These are phyloP conservation scores for Chlamydotis undulata DNA, from an alignment of 2,113 vertebrate species.

Conservation along the genomic window DNA sequence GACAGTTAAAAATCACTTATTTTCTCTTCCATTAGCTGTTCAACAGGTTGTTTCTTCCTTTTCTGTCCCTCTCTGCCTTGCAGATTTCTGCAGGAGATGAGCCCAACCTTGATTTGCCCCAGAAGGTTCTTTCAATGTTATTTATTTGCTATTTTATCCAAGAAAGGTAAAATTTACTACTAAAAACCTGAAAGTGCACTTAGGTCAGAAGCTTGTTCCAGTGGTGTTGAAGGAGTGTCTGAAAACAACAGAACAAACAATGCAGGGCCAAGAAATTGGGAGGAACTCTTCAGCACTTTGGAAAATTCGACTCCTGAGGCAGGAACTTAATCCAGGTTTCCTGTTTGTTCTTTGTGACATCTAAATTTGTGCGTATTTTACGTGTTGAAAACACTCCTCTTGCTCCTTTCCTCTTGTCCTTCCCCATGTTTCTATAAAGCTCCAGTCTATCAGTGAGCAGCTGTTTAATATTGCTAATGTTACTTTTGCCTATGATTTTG, in stretches of 20 bases:
- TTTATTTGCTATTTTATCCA: background rate
- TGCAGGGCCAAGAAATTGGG: background rate
- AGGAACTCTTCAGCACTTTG: background rate
- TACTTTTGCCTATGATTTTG: background rate
- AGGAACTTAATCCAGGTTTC: background rate
- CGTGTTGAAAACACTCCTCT: background rate
- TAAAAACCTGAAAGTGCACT: background rate
- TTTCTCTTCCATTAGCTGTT: background rate
- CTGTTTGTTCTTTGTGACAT: background rate
- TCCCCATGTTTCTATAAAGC: background rate
- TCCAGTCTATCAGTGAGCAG: background rate
- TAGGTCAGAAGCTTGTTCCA: background rate
- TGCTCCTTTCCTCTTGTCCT: background rate
- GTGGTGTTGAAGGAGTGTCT: background rate
- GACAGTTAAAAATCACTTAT: background rate
- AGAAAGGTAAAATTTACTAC: background rate
- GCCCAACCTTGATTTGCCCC: background rate
- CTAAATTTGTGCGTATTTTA: background rate
- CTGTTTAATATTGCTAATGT: background rate
- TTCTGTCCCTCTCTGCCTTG: background rate
- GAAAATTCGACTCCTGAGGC: background rate
- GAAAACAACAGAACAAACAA: background rate
- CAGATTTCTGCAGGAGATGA: background rate
- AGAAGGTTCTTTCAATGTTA: background rate
- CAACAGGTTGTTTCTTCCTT: background rate